A percentile compares a stretch with the other conserved stretches of the same genome.
These are phyloP conservation scores for Ditula angustiorana DNA, from an alignment of 2,888 invertebrate genomes.

Conservation along the genomic window DNA sequence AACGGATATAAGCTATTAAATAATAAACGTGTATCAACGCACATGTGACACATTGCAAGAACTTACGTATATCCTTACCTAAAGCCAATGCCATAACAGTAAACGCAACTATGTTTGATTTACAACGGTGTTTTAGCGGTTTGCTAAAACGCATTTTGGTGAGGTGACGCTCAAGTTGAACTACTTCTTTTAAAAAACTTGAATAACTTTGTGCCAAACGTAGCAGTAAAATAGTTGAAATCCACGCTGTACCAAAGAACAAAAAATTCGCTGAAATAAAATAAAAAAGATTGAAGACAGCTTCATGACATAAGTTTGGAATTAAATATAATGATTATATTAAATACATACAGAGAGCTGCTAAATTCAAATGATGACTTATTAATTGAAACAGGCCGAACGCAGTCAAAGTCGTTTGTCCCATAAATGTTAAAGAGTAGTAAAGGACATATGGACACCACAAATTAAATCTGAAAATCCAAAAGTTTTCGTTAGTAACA, in stretches of 20 bases:
- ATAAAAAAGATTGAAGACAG: too few species aligned
- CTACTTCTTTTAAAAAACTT: neutral
- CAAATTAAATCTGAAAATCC: neutral
- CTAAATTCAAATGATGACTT: neutral
- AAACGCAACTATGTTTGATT: neutral
- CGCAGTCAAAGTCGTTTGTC: neutral
- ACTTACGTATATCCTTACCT: neutral
- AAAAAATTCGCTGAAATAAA: neutral
- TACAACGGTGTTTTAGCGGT: neutral
- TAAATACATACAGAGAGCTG: neutral
- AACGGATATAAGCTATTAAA: too few species aligned
- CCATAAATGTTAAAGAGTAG: neutral
- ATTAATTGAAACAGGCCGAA: neutral
- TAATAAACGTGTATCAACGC: too few species aligned
- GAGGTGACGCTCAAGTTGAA: neutral
- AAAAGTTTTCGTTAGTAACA: neutral
- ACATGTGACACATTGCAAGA: too few species aligned
- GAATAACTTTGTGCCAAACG: neutral
- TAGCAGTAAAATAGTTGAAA: neutral
- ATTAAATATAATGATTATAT: neutral
- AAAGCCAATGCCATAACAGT: neutral
- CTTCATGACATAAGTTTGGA: too few species aligned
- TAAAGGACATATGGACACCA: neutral
- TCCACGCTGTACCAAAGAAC: neutral
- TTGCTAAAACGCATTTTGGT: neutral